Evolutionary conservation across 2,888 invertebrate species (phyloP).

Genomic region (Petrophora chlorosata): DNA sequence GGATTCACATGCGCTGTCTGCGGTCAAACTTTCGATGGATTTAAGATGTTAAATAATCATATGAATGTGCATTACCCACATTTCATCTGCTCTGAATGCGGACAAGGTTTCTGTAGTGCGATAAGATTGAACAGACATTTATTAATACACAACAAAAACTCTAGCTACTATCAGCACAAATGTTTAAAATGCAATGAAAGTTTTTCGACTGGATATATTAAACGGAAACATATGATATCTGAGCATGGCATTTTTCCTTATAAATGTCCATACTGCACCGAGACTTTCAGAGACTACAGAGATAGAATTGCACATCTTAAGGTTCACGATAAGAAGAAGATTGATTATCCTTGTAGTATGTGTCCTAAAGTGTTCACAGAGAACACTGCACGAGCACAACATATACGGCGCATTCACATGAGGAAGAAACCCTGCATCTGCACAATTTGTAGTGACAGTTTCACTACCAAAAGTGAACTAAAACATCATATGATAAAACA

Average conservation of each 20-base stretch:
- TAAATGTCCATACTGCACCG: neutral
- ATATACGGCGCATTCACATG: conserved; percentile 63
- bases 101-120: conserved; percentile 1
- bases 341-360: conserved; percentile 67
- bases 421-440: conserved; percentile 59
- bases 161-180: too few species aligned
- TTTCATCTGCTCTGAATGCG: conserved; percentile 13
- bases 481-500: conserved; percentile 66
- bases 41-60: conserved; percentile 28
- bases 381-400: conserved; percentile 36
- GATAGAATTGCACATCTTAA: conserved; percentile 46
- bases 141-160: neutral
- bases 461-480: conserved; percentile 57
- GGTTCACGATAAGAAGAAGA: conserved; percentile 34
- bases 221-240: conserved; percentile 52
- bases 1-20: conserved; percentile 10
- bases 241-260: conserved; percentile 47
- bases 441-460: conserved; percentile 55
- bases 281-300: conserved; percentile 33
- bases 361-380: conserved; percentile 67
- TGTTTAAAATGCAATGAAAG: conserved; percentile 62
- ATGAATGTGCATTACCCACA: conserved; percentile 28
- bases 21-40: conserved; percentile 10
- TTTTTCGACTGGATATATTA: conserved; percentile 51
- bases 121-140: conserved; percentile 5